Evolutionary conservation across 2,113 vertebrate genomes (phyloP), one percentile per base, ranked within the genome.

Genomic region (Danio rerio): DNA sequence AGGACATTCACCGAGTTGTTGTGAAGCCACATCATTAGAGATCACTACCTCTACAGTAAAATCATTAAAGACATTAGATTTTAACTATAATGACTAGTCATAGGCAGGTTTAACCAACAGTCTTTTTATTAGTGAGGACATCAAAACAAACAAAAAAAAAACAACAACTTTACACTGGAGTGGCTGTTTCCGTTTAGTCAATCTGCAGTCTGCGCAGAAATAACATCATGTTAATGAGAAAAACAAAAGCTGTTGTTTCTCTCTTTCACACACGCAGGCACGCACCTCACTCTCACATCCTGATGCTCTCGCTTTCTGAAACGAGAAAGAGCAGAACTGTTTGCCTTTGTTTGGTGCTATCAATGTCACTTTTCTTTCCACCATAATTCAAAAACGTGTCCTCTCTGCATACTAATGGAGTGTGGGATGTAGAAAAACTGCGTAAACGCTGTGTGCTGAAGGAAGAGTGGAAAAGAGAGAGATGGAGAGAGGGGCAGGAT

Each of bases 311-410:
- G 53, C 16, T 59, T 73, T 65, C 68, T 81, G 84, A 80, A 68
- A 75, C 50, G 88, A 85, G 61, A 85, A 81, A 87, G 87, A 45
- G 43, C 87, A 86, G 82, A 87, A 91, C 88, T 86, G 82, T 87
- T 89, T 87, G 79, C 85, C 79, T 82, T 90, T 91, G 82, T 87
- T 89, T 87, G 81, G 85, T 81, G 82, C 89, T 91, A 92, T 91
- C 89, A 90, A 85, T 88, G 75, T 68, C 85, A 89, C 62, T 73
- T 53, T 82, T 79, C 83, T 53, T 82, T 84, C 80, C 87, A 80
- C 80, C 83, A 86, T 88, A 87, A 80, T 86, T 88, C 72, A 84
- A 56, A 56, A 83, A 71, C 63, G 31, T 70, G 82, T 78, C 85
- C 63, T 71, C 55, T 72, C 65, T 79, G 85, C 89, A 88, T 91